phyloP scores from a whole-genome alignment of 1,140 invertebrate species.

The Homalodisca vitripennis region DNA sequence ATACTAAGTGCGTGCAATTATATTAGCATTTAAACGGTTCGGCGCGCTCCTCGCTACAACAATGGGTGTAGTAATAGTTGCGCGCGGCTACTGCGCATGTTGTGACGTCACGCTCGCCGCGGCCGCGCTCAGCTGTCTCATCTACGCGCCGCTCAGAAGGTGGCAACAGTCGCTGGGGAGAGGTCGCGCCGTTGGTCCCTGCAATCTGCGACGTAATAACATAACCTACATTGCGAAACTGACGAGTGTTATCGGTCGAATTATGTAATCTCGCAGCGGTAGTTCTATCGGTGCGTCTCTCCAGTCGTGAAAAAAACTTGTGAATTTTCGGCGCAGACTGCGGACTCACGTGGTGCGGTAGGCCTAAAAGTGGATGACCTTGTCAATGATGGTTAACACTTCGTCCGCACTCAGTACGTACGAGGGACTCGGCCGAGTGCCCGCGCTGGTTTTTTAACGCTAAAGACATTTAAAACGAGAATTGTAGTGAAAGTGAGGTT shows the following conservation, averaged over 20 bases:
- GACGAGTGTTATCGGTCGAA: not conserved
- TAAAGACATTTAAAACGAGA: not conserved
- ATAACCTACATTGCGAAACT: not conserved
- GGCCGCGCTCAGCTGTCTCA: not conserved
- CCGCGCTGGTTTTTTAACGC: slow-evolving; percentile 10
- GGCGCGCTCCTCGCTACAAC: slow-evolving; percentile 1
- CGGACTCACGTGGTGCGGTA: slow-evolving; percentile 14
- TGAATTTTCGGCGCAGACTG: not conserved
- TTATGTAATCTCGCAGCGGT: not conserved
- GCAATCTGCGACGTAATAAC: slow-evolving; percentile 20
- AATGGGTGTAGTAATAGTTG: slow-evolving; percentile 15
- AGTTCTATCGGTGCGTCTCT: too few species aligned
- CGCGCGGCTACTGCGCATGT: slow-evolving; percentile 20
- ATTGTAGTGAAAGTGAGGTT: not conserved
- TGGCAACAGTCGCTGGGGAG: not conserved
- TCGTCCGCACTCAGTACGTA: too few species aligned
- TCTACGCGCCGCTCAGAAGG: slow-evolving; percentile 13
- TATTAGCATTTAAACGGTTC: slow-evolving; percentile 22
- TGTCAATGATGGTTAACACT: slow-evolving; percentile 18
- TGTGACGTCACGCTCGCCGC: not conserved
- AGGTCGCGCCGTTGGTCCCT: not conserved
- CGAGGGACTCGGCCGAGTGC: not conserved
- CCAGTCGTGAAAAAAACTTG: not conserved
- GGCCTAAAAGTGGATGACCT: not conserved
- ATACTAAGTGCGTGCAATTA: slow-evolving; percentile 2